Percentiles rank a stretch among this genome's conserved stretches.
Conservation (phyloP, 2,797 vertebrate species). For the Phaenicophaeus curvirostris region DNA sequence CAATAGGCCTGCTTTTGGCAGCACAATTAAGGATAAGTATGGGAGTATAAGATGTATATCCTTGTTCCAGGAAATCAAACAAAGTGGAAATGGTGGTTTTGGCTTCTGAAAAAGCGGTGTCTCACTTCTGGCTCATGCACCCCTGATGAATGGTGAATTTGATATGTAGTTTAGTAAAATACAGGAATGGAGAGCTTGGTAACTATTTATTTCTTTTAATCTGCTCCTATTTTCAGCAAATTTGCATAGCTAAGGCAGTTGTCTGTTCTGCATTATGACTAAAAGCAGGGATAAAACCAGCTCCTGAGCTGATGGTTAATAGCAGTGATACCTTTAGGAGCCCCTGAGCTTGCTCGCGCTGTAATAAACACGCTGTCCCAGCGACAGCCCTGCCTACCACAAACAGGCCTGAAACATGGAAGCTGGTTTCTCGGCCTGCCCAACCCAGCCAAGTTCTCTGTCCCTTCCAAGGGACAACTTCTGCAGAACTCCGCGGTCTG, state of each 20-base stretch:
- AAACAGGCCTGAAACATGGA: accelerated
- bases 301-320: too few relatives aligned
- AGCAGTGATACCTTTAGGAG: accelerated
- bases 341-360: not conserved
- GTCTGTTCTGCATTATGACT: not conserved
- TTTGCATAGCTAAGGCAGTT: not conserved
- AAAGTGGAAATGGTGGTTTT: not conserved
- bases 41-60: not conserved
- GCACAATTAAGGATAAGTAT: not conserved
- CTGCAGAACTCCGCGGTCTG: not conserved
- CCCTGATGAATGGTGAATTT: not conserved
- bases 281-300: not conserved
- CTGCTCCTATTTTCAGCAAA: not conserved
- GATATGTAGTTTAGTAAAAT: not conserved
- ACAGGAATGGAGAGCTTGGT: not conserved
- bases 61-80: not conserved
- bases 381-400: accelerated
- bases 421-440: not conserved
- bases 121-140: not conserved
- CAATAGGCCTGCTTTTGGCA: not conserved
- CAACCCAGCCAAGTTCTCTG: not conserved
- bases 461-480: not conserved
- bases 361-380: accelerated
- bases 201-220: not conserved
- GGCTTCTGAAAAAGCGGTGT: not conserved